These are phyloP conservation scores for Oncorhynchus kisutch DNA, from an alignment of 2,113 vertebrate genomes.

Conservation along the genomic window DNA sequence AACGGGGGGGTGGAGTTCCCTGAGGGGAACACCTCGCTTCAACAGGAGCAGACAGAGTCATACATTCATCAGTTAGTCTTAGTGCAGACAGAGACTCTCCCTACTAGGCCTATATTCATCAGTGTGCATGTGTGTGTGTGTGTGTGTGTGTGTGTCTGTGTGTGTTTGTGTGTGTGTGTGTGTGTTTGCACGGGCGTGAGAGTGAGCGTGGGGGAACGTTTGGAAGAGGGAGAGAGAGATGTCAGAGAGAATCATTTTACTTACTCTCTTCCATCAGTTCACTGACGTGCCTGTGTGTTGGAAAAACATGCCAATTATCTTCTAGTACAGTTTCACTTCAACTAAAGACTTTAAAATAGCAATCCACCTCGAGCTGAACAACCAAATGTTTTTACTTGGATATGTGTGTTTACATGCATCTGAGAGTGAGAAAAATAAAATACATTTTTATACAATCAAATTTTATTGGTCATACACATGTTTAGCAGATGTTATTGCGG, in stretches of 20 bases:
- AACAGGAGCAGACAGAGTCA: no score
- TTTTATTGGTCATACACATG: no score
- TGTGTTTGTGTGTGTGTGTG: background rate
- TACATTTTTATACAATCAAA: no score
- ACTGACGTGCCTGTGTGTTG: background rate
- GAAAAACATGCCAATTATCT: constrained; percentile 1
- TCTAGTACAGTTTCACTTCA: background rate
- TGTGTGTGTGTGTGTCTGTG: background rate
- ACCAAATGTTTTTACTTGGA: no score
- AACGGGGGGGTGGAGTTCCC: no score
- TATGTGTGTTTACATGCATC: background rate
- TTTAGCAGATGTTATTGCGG: no score
- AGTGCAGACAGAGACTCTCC: no score
- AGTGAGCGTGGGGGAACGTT: constrained; percentile 4
- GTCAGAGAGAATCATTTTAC: background rate
- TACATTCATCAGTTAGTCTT: no score
- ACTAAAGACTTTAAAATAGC: background rate
- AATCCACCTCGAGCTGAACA: background rate
- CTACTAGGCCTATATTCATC: no score
- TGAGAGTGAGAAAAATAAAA: background rate
- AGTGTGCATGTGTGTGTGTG: no score
- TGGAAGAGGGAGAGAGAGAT: constrained; percentile 10
- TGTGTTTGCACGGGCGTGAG: constrained; percentile 11
- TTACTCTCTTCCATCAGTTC: background rate
- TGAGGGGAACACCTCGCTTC: no score